Evolutionary conservation across 2,888 invertebrate genomes (phyloP), one percentile per base, ranked within the genome.

Genomic region (Copidosoma aretas): DNA sequence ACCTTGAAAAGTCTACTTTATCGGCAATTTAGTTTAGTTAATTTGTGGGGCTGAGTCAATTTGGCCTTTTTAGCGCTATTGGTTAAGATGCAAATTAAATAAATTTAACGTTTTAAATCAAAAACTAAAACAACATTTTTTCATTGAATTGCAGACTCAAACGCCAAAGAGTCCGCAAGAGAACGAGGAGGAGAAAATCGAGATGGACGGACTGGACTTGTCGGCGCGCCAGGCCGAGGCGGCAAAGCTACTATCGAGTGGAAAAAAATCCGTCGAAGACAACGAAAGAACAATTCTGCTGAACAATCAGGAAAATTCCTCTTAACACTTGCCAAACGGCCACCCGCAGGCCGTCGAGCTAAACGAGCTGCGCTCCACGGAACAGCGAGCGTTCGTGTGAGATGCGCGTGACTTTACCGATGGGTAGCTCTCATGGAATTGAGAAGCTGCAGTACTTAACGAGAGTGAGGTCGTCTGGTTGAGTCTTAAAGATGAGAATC

Each of bases 311-410:
- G 68, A 69, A 8, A 59, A 64, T 15, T 60, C 63, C 17, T 82
- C 82, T 81, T 83, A 83, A 82, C 83, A 77, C 72, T 76, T 77
- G 68, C 75, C 75, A 73, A 80, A 78, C 43, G 76, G 80, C 78
- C 80, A 80, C 71, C 74, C 67, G 64, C 60, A 68, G 46, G 71
- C 68, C 21, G 72, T 71, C 53, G 57, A 49, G 21, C 24, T 51
- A 62, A 74, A 67, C 58, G 60, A 73, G 73, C 64, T 70, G 70
- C 74, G 68, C 74, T 74, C 74, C 74, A 74, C 75, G 72, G 73
- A 74, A 68, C 73, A 74, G 68, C 73, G 77, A 49, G 68, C 75
- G 73, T 75, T 72, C 68, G 78, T 78, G 77, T 79, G 80, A 81
- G 79, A 77, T 67, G 69, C 76, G 76, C 73, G 49, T 8, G 22